Percentiles rank a stretch among this genome's conserved stretches.
Evolutionary conservation across 2,888 invertebrate species (phyloP).

Genomic region (Clistopyga incitator): DNA sequence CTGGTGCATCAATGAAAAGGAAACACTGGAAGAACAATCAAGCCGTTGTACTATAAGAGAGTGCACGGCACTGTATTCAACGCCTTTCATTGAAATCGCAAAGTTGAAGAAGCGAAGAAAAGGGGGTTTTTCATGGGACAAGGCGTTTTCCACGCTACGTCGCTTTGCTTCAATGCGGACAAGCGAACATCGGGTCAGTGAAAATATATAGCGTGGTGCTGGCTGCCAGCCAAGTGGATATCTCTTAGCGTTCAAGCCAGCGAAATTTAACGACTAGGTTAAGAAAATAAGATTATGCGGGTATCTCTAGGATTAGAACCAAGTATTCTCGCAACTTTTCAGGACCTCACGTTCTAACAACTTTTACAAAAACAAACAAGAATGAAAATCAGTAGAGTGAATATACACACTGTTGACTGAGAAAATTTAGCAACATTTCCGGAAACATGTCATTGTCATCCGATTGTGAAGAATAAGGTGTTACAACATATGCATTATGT

Average conservation of each 20-base stretch:
- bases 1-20: slow-evolving; percentile 49
- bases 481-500: not conserved
- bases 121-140: slow-evolving; percentile 62
- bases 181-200: slow-evolving; percentile 56
- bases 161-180: slow-evolving; percentile 71
- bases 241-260: slow-evolving; percentile 70
- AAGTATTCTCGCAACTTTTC: slow-evolving; percentile 35
- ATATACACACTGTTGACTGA: not conserved
- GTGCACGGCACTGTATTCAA: slow-evolving; percentile 47
- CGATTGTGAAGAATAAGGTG: not conserved
- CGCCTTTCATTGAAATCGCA: slow-evolving; percentile 54
- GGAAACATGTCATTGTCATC: not conserved
- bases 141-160: slow-evolving; percentile 71
- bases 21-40: slow-evolving; percentile 44
- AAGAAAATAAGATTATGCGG: slow-evolving; percentile 67
- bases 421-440: not conserved
- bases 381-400: not conserved
- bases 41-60: slow-evolving; percentile 47
- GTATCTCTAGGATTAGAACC: slow-evolving; percentile 48
- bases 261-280: slow-evolving; percentile 75
- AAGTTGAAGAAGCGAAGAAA: slow-evolving; percentile 51
- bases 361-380: not conserved
- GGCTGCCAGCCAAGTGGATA: slow-evolving; percentile 73
- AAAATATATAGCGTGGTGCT: slow-evolving; percentile 63
- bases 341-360: slow-evolving; percentile 2